Percentiles rank a stretch among this genome's conserved stretches.
These are phyloP conservation scores for Nannoperca obscura DNA, from an alignment of 2,797 vertebrate species.

Conservation along the genomic window DNA sequence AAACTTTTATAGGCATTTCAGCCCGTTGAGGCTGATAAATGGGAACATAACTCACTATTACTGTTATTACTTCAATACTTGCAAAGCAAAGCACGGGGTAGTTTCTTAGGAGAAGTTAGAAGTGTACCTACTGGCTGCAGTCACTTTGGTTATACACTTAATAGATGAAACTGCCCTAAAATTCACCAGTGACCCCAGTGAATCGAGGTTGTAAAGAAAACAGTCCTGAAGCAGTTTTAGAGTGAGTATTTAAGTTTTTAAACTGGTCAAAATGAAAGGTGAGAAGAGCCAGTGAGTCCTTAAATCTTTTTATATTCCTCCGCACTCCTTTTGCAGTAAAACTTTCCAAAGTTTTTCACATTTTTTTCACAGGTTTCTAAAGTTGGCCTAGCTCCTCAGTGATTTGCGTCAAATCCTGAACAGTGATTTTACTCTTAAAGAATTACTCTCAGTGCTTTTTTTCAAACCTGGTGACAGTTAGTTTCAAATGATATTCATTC, in stretches of 20 bases:
- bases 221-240: constrained; percentile 29
- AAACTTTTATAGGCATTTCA: not conserved
- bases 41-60: not conserved
- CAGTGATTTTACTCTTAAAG: not conserved
- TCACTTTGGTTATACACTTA: constrained; percentile 1
- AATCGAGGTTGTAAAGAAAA: constrained; percentile 43
- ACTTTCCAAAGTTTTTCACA: constrained; percentile 21
- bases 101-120: not conserved
- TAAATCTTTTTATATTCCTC: constrained; percentile 26
- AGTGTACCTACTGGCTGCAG: not conserved
- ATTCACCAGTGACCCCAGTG: constrained; percentile 29
- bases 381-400: not conserved
- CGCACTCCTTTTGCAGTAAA: not conserved
- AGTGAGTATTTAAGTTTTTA: constrained; percentile 38
- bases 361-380: constrained; percentile 1
- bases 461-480: constrained; percentile 39
- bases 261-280: constrained; percentile 30
- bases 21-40: rapidly evolving
- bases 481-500: constrained; percentile 57
- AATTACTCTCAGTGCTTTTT: not conserved
- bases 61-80: not conserved
- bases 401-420: constrained; percentile 18
- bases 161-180: constrained; percentile 21
- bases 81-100: not conserved
- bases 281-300: constrained; percentile 35